phyloP scores from a whole-genome alignment of 2,888 invertebrate genomes.

The Xanthia icteritia region DNA sequence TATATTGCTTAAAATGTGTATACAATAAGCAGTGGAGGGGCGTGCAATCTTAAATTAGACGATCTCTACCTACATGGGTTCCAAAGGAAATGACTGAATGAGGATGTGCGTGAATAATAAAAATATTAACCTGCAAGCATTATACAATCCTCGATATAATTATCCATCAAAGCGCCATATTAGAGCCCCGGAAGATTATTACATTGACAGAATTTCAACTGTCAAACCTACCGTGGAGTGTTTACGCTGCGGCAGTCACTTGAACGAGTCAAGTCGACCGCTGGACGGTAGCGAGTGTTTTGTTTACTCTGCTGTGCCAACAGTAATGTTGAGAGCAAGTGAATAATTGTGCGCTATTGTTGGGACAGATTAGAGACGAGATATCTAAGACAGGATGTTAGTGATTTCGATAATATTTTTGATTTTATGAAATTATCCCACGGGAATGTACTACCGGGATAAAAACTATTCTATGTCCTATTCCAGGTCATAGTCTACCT shows the following conservation, averaged over 20 bases:
- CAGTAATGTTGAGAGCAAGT: slow-evolving; percentile 74
- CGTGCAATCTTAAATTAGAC: no score
- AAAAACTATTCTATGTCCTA: no score
- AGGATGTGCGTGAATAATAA: not conserved
- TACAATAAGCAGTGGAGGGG: no score
- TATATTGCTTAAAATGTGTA: no score
- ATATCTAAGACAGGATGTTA: slow-evolving; percentile 1
- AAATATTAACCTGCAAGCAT: not conserved
- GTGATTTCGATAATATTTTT: slow-evolving; percentile 24
- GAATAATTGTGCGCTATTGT: slow-evolving; percentile 81
- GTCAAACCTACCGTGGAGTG: slow-evolving; percentile 75
- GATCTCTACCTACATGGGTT: no score
- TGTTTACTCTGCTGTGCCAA: slow-evolving; percentile 84
- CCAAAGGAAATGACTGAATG: no score
- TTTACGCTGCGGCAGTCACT: slow-evolving; percentile 79
- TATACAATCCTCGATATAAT: not conserved
- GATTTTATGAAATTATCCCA: not conserved
- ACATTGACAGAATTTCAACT: slow-evolving; percentile 67
- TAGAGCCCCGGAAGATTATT: slow-evolving; percentile 63
- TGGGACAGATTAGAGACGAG: slow-evolving; percentile 70
- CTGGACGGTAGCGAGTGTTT: slow-evolving; percentile 84
- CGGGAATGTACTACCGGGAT: no score
- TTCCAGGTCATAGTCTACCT: no score
- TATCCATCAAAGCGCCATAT: slow-evolving; percentile 22
- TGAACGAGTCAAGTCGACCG: slow-evolving; percentile 77